A percentile compares a stretch with the other conserved stretches of the same genome.
Conservation (phyloP, 1,140 invertebrate species). For the Drosophila serrata region DNA sequence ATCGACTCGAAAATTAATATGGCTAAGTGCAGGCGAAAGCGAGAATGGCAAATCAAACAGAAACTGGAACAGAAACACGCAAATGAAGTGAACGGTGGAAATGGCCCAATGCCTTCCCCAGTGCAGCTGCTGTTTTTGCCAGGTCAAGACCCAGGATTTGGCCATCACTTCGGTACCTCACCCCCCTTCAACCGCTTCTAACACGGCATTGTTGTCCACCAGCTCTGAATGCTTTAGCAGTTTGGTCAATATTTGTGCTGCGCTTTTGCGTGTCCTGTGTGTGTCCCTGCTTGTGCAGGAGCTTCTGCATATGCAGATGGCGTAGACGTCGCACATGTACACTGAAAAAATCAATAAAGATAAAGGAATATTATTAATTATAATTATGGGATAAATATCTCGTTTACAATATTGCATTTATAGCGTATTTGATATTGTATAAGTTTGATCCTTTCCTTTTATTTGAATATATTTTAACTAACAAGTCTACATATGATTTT, state of each 20-base stretch:
- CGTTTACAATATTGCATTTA: no score
- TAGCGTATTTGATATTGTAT: neutral
- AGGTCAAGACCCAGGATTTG: constrained; percentile 12
- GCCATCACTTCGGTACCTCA: neutral
- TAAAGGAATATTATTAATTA: neutral
- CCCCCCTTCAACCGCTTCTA: no score
- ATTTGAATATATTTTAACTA: neutral
- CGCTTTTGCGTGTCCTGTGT: constrained; percentile 69
- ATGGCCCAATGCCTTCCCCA: constrained; percentile 4
- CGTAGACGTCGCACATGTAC: constrained; percentile 34
- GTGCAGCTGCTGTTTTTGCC: constrained; percentile 1
- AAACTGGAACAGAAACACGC: constrained; percentile 49
- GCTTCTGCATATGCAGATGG: constrained; percentile 58
- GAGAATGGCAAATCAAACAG: constrained; percentile 64
- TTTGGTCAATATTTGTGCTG: constrained; percentile 79
- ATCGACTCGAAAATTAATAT: constrained; percentile 70
- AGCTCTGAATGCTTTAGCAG: constrained; percentile 69
- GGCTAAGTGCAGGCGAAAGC: constrained; percentile 61
- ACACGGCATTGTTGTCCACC: constrained; percentile 61
- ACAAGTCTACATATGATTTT: neutral
- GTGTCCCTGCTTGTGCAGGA: constrained; percentile 10
- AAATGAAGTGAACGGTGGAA: constrained; percentile 43
- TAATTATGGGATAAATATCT: no score
- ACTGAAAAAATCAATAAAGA: constrained; percentile 54
- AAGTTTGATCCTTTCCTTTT: neutral